Conservation (phyloP, 2,113 vertebrate genomes). For the Hippocampus comes region DNA sequence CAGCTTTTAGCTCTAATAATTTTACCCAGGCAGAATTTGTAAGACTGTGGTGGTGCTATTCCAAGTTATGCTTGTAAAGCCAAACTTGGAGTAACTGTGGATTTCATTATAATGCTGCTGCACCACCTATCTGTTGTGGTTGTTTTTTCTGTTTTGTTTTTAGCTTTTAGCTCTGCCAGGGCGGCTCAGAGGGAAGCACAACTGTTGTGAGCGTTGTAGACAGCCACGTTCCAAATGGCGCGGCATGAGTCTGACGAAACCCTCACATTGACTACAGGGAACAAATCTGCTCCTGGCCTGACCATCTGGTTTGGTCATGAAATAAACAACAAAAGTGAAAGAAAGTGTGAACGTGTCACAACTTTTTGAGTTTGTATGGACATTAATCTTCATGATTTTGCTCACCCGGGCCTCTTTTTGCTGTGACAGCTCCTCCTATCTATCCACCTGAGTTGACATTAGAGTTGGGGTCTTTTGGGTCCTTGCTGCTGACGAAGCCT, state of each 20-base stretch:
- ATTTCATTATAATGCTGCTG: not conserved
- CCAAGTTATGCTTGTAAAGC: not conserved
- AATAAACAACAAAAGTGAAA: conserved; percentile 20
- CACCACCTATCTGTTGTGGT: not conserved
- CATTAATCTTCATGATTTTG: conserved; percentile 27
- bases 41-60: not conserved
- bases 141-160: not conserved
- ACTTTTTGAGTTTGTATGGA: not conserved
- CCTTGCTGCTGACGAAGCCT: conserved; percentile 88
- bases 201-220: not conserved
- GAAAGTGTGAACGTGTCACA: not conserved
- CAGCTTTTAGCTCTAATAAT: not conserved
- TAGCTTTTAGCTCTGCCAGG: not conserved
- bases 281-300: conserved; percentile 13
- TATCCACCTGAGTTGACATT: conserved; percentile 90
- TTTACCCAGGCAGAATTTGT: no score
- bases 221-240: conserved; percentile 14
- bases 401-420: conserved; percentile 92
- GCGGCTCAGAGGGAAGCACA: not conserved
- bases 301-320: conserved; percentile 9
- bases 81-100: not conserved
- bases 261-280: conserved; percentile 17
- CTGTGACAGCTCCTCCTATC: conserved; percentile 44
- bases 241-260: conserved; percentile 11
- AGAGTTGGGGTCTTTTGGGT: conserved; percentile 84